Conservation (phyloP, 1,140 invertebrate genomes). For the Drosophila navojoa region DNA sequence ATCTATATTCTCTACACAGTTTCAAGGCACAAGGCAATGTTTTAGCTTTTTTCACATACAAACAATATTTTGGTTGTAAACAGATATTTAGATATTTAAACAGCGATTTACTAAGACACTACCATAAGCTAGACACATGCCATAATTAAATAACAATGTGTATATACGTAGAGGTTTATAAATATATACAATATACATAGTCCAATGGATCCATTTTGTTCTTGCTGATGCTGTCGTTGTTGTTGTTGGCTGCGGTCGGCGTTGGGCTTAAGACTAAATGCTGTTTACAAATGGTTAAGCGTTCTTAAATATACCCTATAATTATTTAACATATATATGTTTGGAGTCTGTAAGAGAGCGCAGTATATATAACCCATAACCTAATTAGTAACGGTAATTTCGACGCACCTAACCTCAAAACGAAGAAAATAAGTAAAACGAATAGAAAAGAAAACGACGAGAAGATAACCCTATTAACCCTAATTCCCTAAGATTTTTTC, state of each 20-base stretch:
- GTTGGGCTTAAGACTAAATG: conserved; percentile 44
- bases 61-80: conserved; percentile 30
- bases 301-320: conserved; percentile 48
- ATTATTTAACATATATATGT: conserved; percentile 34
- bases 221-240: conserved; percentile 7
- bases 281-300: conserved; percentile 45
- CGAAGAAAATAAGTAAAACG: background rate
- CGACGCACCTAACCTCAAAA: conserved; percentile 74
- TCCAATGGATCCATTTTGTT: conserved; percentile 40
- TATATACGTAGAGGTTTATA: conserved; percentile 31
- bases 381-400: conserved; percentile 70
- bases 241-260: conserved; percentile 63
- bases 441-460: conserved; percentile 30
- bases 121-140: conserved; percentile 56
- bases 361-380: conserved; percentile 67
- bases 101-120: conserved; percentile 65
- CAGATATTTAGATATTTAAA: conserved; percentile 46
- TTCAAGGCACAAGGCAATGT: conserved; percentile 50
- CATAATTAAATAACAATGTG: conserved; percentile 34
- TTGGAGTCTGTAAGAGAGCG: conserved; percentile 61
- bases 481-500: conserved; percentile 63
- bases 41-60: conserved; percentile 53
- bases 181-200: conserved; percentile 26
- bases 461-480: conserved; percentile 73
- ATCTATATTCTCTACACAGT: background rate